These are phyloP conservation scores for Drosophila macrospina DNA, from an alignment of 2,888 invertebrate species.

Conservation along the genomic window DNA sequence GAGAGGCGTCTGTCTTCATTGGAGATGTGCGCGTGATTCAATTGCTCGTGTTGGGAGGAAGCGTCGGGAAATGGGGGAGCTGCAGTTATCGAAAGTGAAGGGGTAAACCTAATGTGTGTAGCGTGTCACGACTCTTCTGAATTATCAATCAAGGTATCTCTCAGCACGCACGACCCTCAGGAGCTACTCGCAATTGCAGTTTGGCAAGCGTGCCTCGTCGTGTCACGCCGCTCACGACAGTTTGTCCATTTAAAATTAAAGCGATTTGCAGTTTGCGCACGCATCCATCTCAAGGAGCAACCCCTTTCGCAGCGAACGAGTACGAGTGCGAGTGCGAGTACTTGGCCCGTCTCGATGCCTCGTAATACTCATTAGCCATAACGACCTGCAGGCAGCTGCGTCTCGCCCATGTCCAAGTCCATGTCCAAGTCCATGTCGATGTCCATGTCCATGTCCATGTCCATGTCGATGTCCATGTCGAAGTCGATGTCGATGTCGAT, in stretches of 20 bases:
- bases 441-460: constrained; percentile 4
- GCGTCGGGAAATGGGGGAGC: too few species aligned
- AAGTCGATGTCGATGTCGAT: background rate
- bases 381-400: constrained; percentile 64
- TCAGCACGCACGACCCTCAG: too few species aligned
- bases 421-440: constrained; percentile 28
- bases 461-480: background rate
- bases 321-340: background rate
- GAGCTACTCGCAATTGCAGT: too few species aligned
- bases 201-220: too few species aligned
- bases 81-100: too few species aligned
- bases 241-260: constrained; percentile 6
- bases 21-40: constrained; percentile 33
- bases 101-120: too few species aligned
- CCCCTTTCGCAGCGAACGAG: too few species aligned
- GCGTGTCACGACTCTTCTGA: too few species aligned
- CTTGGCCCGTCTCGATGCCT: constrained; percentile 46
- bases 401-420: constrained; percentile 20
- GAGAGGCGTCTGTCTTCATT: background rate
- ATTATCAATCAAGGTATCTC: too few species aligned
- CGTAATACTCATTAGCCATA: constrained; percentile 78
- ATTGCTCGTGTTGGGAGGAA: too few species aligned
- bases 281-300: constrained; percentile 17
- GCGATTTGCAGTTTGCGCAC: constrained; percentile 23
- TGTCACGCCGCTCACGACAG: constrained; percentile 1